Conservation (phyloP, 1,140 invertebrate species). For the Lineus longissimus region DNA sequence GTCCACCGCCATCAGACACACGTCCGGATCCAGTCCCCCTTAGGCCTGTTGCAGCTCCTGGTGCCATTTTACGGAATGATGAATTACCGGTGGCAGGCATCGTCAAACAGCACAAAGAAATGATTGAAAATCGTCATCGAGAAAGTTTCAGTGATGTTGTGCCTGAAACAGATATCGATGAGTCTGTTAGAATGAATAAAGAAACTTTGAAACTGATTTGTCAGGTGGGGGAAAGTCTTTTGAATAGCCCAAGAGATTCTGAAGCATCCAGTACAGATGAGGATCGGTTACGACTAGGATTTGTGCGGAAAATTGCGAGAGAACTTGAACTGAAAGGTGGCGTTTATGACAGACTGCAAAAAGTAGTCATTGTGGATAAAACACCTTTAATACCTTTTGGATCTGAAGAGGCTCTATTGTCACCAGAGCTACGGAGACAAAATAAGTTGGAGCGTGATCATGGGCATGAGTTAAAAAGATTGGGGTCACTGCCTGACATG, state of each 20-base stretch:
- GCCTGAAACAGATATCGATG: not conserved
- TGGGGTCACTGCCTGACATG: no score
- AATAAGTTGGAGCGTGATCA: not conserved
- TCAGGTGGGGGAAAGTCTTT: not conserved
- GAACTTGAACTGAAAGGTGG: not conserved
- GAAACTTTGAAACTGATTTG: conserved; percentile 4
- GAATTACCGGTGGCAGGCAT: not conserved
- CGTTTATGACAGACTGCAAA: not conserved
- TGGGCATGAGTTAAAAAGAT: no score
- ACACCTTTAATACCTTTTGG: not conserved
- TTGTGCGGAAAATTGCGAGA: not conserved
- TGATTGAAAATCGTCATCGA: not conserved
- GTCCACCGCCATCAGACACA: not conserved
- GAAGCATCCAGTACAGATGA: not conserved
- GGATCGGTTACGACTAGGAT: not conserved
- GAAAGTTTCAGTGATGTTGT: not conserved
- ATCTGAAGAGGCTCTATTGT: not conserved
- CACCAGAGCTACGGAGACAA: not conserved
- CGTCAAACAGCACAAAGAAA: conserved; percentile 6
- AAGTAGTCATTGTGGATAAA: not conserved
- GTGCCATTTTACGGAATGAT: not conserved
- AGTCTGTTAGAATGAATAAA: not conserved
- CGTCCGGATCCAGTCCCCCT: no score
- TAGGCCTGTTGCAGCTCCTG: no score
- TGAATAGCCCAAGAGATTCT: not conserved